phyloP scores from a whole-genome alignment of 2,113 vertebrate genomes.

The Protomyctophum bolini region DNA sequence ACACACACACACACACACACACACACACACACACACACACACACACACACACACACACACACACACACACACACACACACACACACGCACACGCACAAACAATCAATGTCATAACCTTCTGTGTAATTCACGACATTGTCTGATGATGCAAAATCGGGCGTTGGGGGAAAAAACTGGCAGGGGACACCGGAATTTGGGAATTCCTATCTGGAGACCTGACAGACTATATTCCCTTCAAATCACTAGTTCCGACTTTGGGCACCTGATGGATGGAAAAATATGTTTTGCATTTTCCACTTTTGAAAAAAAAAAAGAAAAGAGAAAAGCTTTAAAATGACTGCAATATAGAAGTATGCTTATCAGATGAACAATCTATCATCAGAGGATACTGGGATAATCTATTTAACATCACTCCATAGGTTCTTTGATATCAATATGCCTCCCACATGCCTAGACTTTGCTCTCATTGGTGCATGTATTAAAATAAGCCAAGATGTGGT shows the following conservation, averaged over 20 bases:
- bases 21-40: no score
- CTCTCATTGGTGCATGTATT: constrained; percentile 33
- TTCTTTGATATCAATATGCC: constrained; percentile 54
- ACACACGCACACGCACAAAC: not conserved
- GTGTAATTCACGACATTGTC: constrained; percentile 52
- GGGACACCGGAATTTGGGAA: constrained; percentile 50
- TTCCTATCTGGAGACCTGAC: constrained; percentile 67
- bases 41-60: no score
- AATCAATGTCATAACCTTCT: constrained; percentile 36
- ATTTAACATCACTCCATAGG: constrained; percentile 56
- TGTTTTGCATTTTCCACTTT: constrained; percentile 75
- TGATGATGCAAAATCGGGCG: constrained; percentile 40
- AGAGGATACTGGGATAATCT: constrained; percentile 57
- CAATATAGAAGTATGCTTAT: constrained; percentile 58
- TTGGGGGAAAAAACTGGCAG: constrained; percentile 51
- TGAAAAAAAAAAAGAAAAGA: constrained; percentile 54
- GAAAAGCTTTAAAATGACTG: constrained; percentile 42
- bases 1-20: no score
- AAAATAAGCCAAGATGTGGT: constrained; percentile 3
- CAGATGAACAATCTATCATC: constrained; percentile 62
- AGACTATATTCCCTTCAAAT: constrained; percentile 70
- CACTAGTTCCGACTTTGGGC: constrained; percentile 53
- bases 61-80: no score
- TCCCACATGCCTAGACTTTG: constrained; percentile 46
- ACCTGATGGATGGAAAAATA: constrained; percentile 66